Conservation (phyloP, 1,140 invertebrate species). For the Cydia fagiglandana region DNA sequence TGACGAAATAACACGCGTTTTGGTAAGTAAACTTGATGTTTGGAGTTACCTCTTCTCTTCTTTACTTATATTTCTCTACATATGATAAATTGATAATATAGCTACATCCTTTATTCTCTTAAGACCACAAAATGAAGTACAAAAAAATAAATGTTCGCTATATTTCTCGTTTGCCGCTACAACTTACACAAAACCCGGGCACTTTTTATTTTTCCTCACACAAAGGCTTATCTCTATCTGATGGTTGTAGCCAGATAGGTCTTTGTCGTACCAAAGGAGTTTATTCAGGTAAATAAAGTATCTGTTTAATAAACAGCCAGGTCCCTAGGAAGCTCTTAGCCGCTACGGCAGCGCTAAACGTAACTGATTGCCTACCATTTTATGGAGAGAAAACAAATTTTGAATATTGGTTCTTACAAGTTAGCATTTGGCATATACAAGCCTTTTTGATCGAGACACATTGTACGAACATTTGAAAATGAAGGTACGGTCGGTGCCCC, state of each 20-base stretch:
- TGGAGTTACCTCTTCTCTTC: too few species aligned
- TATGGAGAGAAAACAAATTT: not conserved
- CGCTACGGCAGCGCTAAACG: conserved; percentile 4
- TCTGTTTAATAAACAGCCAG: not conserved
- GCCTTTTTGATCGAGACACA: too few species aligned
- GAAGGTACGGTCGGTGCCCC: too few species aligned
- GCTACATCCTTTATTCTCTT: not conserved
- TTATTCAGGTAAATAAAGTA: conserved; percentile 1
- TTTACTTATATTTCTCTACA: too few species aligned
- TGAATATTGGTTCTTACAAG: too few species aligned
- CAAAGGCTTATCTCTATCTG: not conserved
- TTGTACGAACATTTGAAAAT: too few species aligned
- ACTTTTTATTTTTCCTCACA: not conserved
- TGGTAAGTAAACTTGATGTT: too few species aligned
- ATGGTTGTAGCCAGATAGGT: not conserved
- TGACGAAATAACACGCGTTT: too few species aligned
- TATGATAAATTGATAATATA: too few species aligned
- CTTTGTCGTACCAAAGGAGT: not conserved
- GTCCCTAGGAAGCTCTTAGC: conserved; percentile 9
- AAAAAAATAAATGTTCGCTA: not conserved
- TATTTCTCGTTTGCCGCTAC: conserved; percentile 5
- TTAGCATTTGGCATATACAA: too few species aligned
- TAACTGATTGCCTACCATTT: conserved; percentile 7
- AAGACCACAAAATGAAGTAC: not conserved
- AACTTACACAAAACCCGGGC: not conserved